Evolutionary conservation across 2,888 invertebrate species (phyloP), one percentile per base, ranked within the genome.

Genomic region (Melieria crassipennis): DNA sequence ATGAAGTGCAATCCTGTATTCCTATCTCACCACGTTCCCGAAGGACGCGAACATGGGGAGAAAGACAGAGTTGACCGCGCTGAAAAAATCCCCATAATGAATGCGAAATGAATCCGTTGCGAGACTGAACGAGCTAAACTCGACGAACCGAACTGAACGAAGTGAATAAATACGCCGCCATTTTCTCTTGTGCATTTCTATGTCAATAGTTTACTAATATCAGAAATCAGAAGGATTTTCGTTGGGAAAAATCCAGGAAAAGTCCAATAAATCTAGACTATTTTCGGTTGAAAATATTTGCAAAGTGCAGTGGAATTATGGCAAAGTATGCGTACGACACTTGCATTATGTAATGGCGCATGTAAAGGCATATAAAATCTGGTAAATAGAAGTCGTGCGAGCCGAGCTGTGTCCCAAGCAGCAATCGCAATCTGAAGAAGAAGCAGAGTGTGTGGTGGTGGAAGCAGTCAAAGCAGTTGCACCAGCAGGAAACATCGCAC

Each of bases 151-250:
- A 75, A 79, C 77, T 78, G 46, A 75, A 78, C 79, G 80, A 79
- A 77, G 73, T 75, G 74, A 77, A 79, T 75, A 77, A 76, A 76
- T 79, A 79, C 79, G 79, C 80, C 80, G 80, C 80, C 80, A 80
- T 80, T 80, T 80, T 80, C 79, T 80, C 78, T 80, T 79, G 78
- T 80, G 79, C 79, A 79, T 79, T 79, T 78, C 76, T 78, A 79
- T 80, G 79, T 79, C 80, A 79, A 79, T 79, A 79, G 78, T 79
- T 79, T 79, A 79, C 78, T 65, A 79, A 75, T 75, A 76, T 72
- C 73, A 74, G 65, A 71, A 73, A 71, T 64, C 65, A 69, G 69
- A 30, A 71, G 72, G 72, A 72, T 75, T 74, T 77, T 76, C 68
- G 61, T 76, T 76, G 73, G 73, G 72, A 72, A 65, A 73, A 71